phyloP scores from a whole-genome alignment of 37 sponge, comb jelly and placozoan genomes.

The Agelas oroides region DNA sequence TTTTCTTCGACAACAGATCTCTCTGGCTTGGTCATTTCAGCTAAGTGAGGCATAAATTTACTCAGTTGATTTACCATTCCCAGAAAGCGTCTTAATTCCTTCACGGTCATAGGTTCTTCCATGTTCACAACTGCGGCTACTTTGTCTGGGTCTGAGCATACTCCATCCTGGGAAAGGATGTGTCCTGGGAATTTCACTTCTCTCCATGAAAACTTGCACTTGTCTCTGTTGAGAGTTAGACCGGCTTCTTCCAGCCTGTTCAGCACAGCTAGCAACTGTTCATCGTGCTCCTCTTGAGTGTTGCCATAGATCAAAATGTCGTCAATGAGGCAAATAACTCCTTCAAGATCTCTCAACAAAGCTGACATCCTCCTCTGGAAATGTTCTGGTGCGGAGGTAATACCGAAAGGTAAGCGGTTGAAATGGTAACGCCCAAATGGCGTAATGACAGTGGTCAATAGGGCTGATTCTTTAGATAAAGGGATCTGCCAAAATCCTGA shows the following conservation, averaged over 20 bases:
- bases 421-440: slow-evolving; percentile 57
- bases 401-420: slow-evolving; percentile 4
- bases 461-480: slow-evolving; percentile 11
- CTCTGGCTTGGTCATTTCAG: slow-evolving; percentile 25
- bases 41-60: slow-evolving; percentile 14
- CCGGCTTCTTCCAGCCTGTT: neutral
- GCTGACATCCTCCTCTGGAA: slow-evolving; percentile 39
- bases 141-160: slow-evolving; percentile 51
- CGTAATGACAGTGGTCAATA: slow-evolving; percentile 60
- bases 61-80: slow-evolving; percentile 29
- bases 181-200: slow-evolving; percentile 42
- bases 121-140: slow-evolving; percentile 37
- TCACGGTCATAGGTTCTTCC: slow-evolving; percentile 15
- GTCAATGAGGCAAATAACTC: slow-evolving; percentile 50
- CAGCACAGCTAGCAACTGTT: slow-evolving; percentile 15
- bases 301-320: slow-evolving; percentile 39
- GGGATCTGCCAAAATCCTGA: slow-evolving; percentile 61
- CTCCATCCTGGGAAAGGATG: slow-evolving; percentile 33
- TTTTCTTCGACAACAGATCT: too few species aligned
- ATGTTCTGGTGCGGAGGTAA: too few species aligned
- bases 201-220: slow-evolving; percentile 28
- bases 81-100: slow-evolving; percentile 15
- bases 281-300: slow-evolving; percentile 16
- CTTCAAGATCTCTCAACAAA: slow-evolving; percentile 44
- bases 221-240: slow-evolving; percentile 37